These are phyloP conservation scores for Hemibagrus wyckioides DNA, from an alignment of 2,113 vertebrate genomes.

Conservation along the genomic window DNA sequence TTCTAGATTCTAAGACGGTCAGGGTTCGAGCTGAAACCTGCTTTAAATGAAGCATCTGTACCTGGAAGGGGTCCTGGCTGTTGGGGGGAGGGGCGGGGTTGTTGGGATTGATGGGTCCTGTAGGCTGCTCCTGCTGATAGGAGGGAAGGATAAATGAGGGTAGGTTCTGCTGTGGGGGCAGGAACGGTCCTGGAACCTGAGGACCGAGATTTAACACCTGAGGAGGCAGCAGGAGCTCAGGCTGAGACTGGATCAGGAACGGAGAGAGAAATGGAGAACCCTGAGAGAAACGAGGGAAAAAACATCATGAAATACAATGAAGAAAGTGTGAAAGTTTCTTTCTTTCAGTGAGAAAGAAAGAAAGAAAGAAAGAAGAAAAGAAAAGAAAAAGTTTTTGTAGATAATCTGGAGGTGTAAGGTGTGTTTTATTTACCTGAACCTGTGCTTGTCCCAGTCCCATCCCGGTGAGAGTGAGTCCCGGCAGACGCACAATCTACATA, in stretches of 20 bases:
- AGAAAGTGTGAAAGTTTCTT: neutral
- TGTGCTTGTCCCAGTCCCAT: conserved; percentile 43
- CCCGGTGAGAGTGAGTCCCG: conserved; percentile 67
- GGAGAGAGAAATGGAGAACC: conserved; percentile 63
- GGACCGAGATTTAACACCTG: conserved; percentile 73
- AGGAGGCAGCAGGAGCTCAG: conserved; percentile 66
- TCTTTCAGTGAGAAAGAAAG: neutral
- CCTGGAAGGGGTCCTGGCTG: conserved; percentile 69
- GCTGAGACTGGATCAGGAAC: conserved; percentile 69
- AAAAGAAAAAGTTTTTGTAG: neutral
- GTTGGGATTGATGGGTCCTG: conserved; percentile 61
- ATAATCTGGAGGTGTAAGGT: neutral
- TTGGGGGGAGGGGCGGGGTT: conserved; percentile 43
- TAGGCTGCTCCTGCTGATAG: conserved; percentile 67
- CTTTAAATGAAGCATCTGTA: conserved; percentile 32
- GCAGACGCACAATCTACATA: conserved; percentile 67
- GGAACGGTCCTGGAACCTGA: conserved; percentile 63
- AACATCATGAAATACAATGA: neutral
- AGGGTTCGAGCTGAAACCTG: neutral
- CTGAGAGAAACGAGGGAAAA: conserved; percentile 45
- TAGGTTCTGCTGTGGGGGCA: conserved; percentile 70
- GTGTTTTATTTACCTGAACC: neutral
- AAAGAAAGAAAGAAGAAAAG: neutral
- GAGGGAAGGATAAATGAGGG: conserved; percentile 62
- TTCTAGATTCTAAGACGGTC: too few species aligned